Evolutionary conservation across 2,797 vertebrate genomes (phyloP), one percentile per base, ranked within the genome.

Genomic region (Xyrichtys novacula): DNA sequence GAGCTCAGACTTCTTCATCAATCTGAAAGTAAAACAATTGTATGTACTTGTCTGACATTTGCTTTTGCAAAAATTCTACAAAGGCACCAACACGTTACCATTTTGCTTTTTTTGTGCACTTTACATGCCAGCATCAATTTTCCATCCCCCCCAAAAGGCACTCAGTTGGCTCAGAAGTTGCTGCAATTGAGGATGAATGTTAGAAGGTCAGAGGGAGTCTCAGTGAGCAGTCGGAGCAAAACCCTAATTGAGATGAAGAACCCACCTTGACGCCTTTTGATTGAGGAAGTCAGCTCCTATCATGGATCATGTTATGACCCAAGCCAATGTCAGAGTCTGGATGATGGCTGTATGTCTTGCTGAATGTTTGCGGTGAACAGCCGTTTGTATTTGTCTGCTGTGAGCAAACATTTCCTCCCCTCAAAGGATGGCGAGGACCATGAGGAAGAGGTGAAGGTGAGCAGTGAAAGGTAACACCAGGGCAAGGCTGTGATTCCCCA

Each of bases 381-480:
- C 42, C 42, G 50, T 11, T 17, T 67, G 25, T 57, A 12, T 48
- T 65, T 65, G 44, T 71, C 34, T 19, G 16, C 48, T 54, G 15
- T 43, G 12, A 50, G 25, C 31, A 68, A 80, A 74, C 56, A 74
- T 44, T 71, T 56, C 17, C 42, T 72, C 40, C 32, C 26, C n/a
- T 49, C 1, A 0, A 63, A 71, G 53, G 70, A 65, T 1, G 3
- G 64, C 10, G 20, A 67, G 11, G 43, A 50, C 32, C 19, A 48
- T 52, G 29, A 42, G 58, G 44, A 43, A 23, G 42, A 66, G 66
- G 44, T 63, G 61, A 65, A 46, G 49, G 63, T 80, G 54, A 60
- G 38, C 31, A 46, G 40, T 58, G 34, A 53, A 40, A 40, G 61
- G 39, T 59, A 64, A 20, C 5, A 0, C n/a, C 16, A 7, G 43